Base-by-base conservation (phyloP, 1,140 invertebrate species). In the Caenorhabditis inopinata region DNA sequence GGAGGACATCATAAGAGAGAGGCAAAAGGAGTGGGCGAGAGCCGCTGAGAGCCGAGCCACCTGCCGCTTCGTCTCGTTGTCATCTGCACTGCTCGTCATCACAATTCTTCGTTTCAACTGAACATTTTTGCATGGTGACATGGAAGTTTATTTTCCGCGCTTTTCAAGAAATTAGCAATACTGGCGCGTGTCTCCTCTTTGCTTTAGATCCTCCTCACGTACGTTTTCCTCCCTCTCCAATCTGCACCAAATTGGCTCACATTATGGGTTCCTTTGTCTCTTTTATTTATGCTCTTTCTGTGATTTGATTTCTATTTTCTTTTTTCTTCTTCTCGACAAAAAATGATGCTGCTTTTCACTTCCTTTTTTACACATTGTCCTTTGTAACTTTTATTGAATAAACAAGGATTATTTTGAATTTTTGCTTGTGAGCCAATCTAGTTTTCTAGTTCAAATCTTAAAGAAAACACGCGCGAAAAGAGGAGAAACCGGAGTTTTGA, bases 221-320 rank as follows among this genome's bases (percentile, higher is more conserved):
- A 14, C 6, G 5, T 42, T 42, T 7, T 42, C 14, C 38, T 42
- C 49, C 7, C 18, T 68, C 32, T 58, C 32, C 51, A 51, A 51
- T 58, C 51, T 29, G 32, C 38, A 68, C 58, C 58, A 68, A 68
- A 42, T 68, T 68, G 58, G 58, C 58, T 68, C 58, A 68, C 29
- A 68, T 12, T 68, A 68, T 68, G 58, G 58, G 58, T 68, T 68
- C 27, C 53, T 18, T 62, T 42, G 38, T 42, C 38, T 7, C 27
- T 32, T 6, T 62, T 16, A 62, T n/a, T 32, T 62, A 62, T 62
- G 29, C 27, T 51, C n/a, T 23, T 23, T 51, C 25, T 51, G 4
- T 23, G 48, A n/a, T 51, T 51, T 51, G 11, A 3, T 51, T 9
- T 23, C 4, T 4, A 23, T 51, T 23, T 51, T 51, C 3, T 4